Evolutionary conservation across 2,797 vertebrate species (phyloP).

Genomic region (Hyperoplus lanceolatus): DNA sequence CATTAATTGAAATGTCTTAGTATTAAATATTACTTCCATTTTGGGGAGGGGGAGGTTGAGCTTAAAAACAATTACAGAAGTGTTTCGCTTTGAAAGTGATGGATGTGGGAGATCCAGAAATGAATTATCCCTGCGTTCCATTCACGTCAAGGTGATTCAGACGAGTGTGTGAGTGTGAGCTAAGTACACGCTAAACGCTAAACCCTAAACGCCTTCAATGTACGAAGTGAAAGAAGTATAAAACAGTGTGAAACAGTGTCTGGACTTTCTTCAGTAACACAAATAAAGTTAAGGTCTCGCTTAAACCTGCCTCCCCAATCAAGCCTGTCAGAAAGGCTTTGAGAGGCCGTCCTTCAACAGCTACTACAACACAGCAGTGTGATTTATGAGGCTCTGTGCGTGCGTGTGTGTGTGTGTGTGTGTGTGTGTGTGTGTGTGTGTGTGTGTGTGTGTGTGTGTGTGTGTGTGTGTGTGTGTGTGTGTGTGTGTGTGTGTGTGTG

Average conservation of each 20-base stretch:
- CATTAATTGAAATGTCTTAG: not conserved
- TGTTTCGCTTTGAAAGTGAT: not conserved
- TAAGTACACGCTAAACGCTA: not conserved
- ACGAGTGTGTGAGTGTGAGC: conserved; percentile 27
- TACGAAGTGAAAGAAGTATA: conserved; percentile 28
- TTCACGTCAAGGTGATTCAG: conserved; percentile 20
- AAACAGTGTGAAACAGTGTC: conserved; percentile 39
- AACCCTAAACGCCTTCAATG: conserved; percentile 11
- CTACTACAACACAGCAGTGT: conserved; percentile 63
- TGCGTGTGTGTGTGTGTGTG: too few species aligned
- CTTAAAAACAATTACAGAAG: too few species aligned
- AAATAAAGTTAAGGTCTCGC: conserved; percentile 52
- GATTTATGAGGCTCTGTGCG: conserved; percentile 74
- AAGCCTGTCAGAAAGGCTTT: conserved; percentile 68
- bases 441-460: too few species aligned
- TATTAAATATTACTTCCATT: not conserved
- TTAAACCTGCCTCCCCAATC: conserved; percentile 34
- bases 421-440: too few species aligned
- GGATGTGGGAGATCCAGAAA: conserved; percentile 6
- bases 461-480: too few species aligned
- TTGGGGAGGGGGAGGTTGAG: not conserved
- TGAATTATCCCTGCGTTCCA: conserved; percentile 12
- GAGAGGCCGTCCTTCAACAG: conserved; percentile 57
- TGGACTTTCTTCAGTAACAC: conserved; percentile 48
- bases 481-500: too few species aligned